Evolutionary conservation across 2,113 vertebrate species (phyloP), one percentile per base, ranked within the genome.

Genomic region (Toxotes jaculatrix): DNA sequence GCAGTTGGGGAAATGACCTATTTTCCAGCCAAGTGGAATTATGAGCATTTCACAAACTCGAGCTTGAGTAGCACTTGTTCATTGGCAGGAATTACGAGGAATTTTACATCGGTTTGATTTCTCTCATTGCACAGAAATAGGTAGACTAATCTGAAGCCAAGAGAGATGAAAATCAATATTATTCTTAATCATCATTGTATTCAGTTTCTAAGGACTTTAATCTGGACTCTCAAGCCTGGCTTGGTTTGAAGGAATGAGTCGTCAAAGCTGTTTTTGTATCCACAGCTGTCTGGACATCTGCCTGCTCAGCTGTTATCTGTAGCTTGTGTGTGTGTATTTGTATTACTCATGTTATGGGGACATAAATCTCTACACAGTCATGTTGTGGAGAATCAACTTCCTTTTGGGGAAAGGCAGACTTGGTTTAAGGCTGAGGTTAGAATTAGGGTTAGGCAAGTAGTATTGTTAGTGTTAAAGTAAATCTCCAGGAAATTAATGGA

Each of bases 201-300:
- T 79, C 38, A 36, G 5, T 82, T 79, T 79, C 40, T 36, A 59
- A 88, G 84, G 65, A 66, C 56, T 72, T 62, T 27, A 42, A 79
- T 75, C 51, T 9, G 32, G 43, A 62, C 40, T 53, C 23, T 76
- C 43, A 62, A 63, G 36, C 11, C 72, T 77, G 63, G 75, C 75
- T 81, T 47, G 12, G 53, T 75, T 76, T 68, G 38, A 65, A 77
- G 65, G 64, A 77, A 79, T 84, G 27, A 77, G n/a, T 68, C 23
- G 0, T 78, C 6, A 77, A 74, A 88, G 73, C 27, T 59, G 43
- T 78, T 76, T 85, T 80, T 85, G 70, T 79, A 73, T 86, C 49
- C 69, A 69, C 82, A 88, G 88, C 86, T 89, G 87, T 85, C 43
- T 83, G 81, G 81, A 86, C 86, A 87, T 83, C 82, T 88, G 91